Percentiles rank a stretch among this genome's conserved stretches.
phyloP scores from a whole-genome alignment of 2,888 invertebrate species.

The Halictus quadricinctus region DNA sequence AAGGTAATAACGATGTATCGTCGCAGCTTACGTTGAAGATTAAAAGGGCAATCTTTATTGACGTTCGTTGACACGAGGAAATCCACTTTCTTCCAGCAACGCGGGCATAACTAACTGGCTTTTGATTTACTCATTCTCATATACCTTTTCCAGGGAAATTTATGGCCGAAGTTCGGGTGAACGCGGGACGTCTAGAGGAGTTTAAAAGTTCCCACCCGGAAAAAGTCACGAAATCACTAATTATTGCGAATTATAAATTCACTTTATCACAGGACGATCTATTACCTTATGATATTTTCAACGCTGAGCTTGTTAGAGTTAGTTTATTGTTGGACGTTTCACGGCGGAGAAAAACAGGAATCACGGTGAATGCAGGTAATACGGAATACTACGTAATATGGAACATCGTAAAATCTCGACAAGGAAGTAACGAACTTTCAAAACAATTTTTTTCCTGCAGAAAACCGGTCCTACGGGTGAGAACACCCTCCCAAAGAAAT shows the following conservation, averaged over 20 bases:
- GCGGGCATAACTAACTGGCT: not conserved
- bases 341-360: not conserved
- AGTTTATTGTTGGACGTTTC: not conserved
- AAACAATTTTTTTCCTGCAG: not conserved
- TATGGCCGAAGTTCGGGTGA: not conserved
- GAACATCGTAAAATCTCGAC: not conserved
- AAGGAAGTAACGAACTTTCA: not conserved
- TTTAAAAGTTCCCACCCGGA: not conserved
- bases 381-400: not conserved
- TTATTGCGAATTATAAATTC: not conserved
- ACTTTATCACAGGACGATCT: not conserved
- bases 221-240: not conserved
- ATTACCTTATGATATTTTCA: not conserved
- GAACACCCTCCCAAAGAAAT: not conserved
- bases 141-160: not conserved
- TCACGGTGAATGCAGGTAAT: not conserved
- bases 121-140: not conserved
- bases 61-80: not conserved
- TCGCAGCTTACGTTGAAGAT: slow-evolving; percentile 10
- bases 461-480: not conserved
- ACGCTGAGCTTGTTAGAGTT: not conserved
- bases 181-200: not conserved
- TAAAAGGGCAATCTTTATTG: slow-evolving; percentile 40
- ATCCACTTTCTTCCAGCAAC: not conserved
- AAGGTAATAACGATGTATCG: slow-evolving; percentile 50